Conservation (phyloP, 1,140 invertebrate species). For the Lucilia cuprina region DNA sequence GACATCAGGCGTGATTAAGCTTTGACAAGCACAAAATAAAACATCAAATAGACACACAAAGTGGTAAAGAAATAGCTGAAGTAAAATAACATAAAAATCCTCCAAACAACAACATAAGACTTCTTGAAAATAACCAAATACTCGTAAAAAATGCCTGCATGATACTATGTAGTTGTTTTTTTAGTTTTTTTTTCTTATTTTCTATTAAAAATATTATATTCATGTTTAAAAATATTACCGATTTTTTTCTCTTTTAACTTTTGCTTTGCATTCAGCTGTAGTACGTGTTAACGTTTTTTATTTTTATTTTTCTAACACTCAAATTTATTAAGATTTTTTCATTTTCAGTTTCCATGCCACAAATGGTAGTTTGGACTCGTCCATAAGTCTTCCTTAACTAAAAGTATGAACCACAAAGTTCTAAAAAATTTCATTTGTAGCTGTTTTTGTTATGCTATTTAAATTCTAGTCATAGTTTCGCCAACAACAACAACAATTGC, state of each 20-base stretch:
- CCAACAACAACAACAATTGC: not conserved
- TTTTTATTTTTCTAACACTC: not conserved
- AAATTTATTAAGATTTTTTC: not conserved
- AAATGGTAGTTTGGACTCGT: not conserved
- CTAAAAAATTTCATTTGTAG: not conserved
- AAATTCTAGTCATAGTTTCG: not conserved
- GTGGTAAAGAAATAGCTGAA: not conserved
- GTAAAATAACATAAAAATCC: not conserved
- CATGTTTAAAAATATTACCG: not conserved
- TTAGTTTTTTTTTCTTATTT: not conserved
- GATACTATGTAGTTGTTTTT: not conserved
- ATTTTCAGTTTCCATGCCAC: not conserved
- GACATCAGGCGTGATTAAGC: conserved; percentile 34
- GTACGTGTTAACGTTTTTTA: not conserved
- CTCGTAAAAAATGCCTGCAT: not conserved
- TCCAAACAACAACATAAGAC: not conserved
- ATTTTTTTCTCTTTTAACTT: not conserved
- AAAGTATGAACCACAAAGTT: not conserved
- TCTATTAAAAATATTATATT: conserved; percentile 9
- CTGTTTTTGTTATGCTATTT: not conserved
- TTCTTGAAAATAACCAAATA: not conserved
- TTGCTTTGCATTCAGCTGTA: not conserved
- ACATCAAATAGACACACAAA: conserved; percentile 4
- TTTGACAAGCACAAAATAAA: conserved; percentile 36
- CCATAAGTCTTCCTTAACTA: not conserved